Evolutionary conservation across 2,797 vertebrate genomes (phyloP), one percentile per base, ranked within the genome.

Genomic region (Cirrhinus mrigala): DNA sequence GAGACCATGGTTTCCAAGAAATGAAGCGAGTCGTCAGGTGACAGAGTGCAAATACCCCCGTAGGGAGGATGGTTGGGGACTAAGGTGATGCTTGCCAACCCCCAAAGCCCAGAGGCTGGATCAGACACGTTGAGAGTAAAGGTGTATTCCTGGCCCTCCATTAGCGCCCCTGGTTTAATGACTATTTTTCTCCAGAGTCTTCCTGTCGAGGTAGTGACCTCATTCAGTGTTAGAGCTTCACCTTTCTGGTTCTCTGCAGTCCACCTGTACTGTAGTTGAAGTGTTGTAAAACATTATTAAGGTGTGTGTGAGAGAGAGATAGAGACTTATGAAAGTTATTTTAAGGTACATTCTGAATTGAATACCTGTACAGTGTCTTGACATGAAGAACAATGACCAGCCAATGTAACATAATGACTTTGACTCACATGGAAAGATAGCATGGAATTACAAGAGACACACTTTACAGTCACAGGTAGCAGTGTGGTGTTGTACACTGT

Each of bases 21-120:
- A 76, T 58, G 88, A 66, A 96, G 86, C 68, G 87, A 89, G 37
- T 90, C 87, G 9, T 92, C 90, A 4, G 95, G 94, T 46, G 85
- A 90, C 29, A 96, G 88, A 15, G 90, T 90, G 90, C 96, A 97
- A 8, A 79, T 44, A 20, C 96, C 96, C n/a, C 94, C 94, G 0
- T 84, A 87, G 22, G 95, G 96, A 2, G 92, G 93, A 62, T 64
- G 89, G 85, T 90, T 92, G 0, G 91, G 89, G 7, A 48, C 86
- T 18, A 96, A 68, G 0, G 15, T 92, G 73, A 95, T 86, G 73
- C 94, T 89, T 75, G 93, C 89, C 2, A 90, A 91, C 40, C 96
- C 96, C 94, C 91, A 89, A 3, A 54, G 85, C 24, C 90, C 87
- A 62, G 76, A 85, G 60, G 60, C 87, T 10, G 92, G 81, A 82